Base-by-base conservation (phyloP, 2,113 vertebrate genomes). In the Corvus moneduloides region DNA sequence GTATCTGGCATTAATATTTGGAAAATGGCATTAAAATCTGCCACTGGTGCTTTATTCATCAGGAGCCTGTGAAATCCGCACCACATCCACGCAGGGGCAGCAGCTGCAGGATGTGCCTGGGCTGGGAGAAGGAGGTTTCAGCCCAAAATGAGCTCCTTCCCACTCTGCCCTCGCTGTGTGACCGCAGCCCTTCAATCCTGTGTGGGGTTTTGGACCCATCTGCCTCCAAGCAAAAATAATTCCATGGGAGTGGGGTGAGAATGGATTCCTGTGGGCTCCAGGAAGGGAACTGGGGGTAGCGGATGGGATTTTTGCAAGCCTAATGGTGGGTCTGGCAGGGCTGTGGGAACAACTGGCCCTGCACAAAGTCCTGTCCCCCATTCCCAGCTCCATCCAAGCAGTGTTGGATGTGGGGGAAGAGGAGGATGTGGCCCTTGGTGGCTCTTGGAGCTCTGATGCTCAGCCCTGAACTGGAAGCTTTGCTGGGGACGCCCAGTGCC, bases 11-110 rank as follows among this genome's bases (percentile, higher is more conserved):
- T 67, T 95, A 90, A 90, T 94, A 82, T 86, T 46, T 87, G 46
- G 75, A 72, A 87, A 96, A 90, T 54, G 17, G 43, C 92, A 74
- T 71, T 90, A 49, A 86, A 86, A 88, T 90, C 89, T 94, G 94
- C 92, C 94, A 83, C 62, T 37, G 90, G 93, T 86, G 91, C 84
- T 95, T 92, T 83, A 75, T 94, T 94, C 94, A 68, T 76, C 44
- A 88, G 90, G 39, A 80, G 30, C 49, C 54, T 15, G 39, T 78
- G 87, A 32, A 71, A 81, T 88, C 88, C 5, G 9, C 30, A 51
- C 62, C 1, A 27, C 13, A 22, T 58, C 93, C 82, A 8, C 10
- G 88, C 83, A 83, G 82, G 89, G 52, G 11, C 58, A 79, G 86
- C 79, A 83, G 77, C 84, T 82, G 95, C 69, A 95, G 82, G 82